Percentiles rank a stretch among this genome's conserved stretches.
These are phyloP conservation scores for Ahaetulla prasina DNA, from an alignment of 2,113 vertebrate genomes.

Conservation along the genomic window DNA sequence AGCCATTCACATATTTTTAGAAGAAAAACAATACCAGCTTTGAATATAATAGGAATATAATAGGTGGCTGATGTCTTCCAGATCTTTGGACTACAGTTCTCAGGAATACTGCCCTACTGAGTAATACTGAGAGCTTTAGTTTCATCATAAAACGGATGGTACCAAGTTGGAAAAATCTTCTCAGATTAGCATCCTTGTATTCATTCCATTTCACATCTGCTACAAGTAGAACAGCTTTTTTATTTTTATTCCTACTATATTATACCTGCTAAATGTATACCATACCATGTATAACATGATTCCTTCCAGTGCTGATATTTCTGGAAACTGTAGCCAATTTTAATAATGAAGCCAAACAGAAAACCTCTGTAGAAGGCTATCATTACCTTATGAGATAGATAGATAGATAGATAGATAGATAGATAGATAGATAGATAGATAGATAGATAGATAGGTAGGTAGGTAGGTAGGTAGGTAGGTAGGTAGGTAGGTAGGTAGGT, in stretches of 20 bases:
- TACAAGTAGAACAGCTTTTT: neutral
- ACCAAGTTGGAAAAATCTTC: neutral
- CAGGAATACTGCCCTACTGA: neutral
- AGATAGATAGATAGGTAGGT: no score
- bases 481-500: no score
- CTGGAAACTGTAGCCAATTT: neutral
- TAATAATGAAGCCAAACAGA: neutral
- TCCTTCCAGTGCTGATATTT: neutral
- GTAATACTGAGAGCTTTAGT: neutral
- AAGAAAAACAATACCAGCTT: neutral
- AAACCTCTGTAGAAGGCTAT: neutral
- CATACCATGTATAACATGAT: neutral
- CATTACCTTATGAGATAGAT: no score
- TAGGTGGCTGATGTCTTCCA: neutral
- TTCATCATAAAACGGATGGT: neutral
- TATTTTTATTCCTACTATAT: neutral
- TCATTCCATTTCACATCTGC: slow-evolving; percentile 2
- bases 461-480: no score
- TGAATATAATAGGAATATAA: neutral
- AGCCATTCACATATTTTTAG: neutral
- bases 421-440: no score
- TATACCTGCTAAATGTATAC: neutral
- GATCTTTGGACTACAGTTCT: neutral
- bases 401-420: no score
- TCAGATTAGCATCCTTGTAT: slow-evolving; percentile 40